A percentile compares a stretch with the other conserved stretches of the same genome.
Conservation (phyloP, 2,888 invertebrate genomes). For the Autographa gamma region DNA sequence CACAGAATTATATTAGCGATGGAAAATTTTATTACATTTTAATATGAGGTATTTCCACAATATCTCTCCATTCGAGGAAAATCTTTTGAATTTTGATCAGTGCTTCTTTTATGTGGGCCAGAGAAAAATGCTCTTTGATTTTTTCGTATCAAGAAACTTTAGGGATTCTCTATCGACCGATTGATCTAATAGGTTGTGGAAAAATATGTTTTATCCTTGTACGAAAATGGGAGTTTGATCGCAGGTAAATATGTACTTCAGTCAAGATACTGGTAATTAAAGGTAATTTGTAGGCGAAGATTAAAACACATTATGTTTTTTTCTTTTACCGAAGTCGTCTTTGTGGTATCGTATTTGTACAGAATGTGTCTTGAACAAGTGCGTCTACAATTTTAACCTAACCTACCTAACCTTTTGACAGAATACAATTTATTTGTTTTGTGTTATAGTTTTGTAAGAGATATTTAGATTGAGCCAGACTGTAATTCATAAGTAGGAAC, state of each 20-base stretch:
- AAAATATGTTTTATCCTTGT: slow-evolving; percentile 13
- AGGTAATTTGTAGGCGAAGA: too few species aligned
- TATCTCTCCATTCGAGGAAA: slow-evolving; percentile 70
- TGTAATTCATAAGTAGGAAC: too few species aligned
- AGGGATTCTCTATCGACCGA: slow-evolving; percentile 34
- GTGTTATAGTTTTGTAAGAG: too few species aligned
- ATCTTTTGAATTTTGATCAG: slow-evolving; percentile 73
- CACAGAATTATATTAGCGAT: slow-evolving; percentile 79
- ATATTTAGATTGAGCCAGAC: too few species aligned
- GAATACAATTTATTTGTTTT: too few species aligned
- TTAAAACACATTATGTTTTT: too few species aligned
- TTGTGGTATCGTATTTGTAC: too few species aligned
- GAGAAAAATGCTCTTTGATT: slow-evolving; percentile 68
- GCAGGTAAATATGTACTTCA: neutral
- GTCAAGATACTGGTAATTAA: neutral
- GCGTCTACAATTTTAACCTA: too few species aligned
- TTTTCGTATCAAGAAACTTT: slow-evolving; percentile 55
- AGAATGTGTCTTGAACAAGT: too few species aligned
- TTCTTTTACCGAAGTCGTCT: too few species aligned
- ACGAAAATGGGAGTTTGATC: neutral
- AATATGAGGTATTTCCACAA: slow-evolving; percentile 81
- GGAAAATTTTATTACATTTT: slow-evolving; percentile 83
- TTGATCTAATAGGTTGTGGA: slow-evolving; percentile 29
- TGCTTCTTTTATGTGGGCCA: slow-evolving; percentile 62
- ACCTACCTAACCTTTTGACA: too few species aligned